phyloP scores from a whole-genome alignment of 2,888 invertebrate genomes.

The Phorcus lineatus region DNA sequence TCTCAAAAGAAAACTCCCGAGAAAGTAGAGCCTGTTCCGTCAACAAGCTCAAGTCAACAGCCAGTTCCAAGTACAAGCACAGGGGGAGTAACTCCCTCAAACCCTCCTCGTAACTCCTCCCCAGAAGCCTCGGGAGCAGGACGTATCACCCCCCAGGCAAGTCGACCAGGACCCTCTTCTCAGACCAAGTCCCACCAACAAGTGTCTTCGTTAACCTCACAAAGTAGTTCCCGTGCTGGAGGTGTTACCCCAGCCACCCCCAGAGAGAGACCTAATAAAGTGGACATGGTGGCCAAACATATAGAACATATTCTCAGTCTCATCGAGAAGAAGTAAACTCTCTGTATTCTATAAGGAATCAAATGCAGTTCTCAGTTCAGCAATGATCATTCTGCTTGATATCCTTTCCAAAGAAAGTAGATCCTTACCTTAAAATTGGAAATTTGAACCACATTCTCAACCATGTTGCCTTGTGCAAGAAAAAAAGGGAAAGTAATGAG shows the following conservation, averaged over 20 bases:
- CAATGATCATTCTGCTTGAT: too few relatives aligned
- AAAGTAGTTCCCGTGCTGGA: slow-evolving; percentile 27
- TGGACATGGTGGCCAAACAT: slow-evolving; percentile 66
- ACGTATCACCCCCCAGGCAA: neutral
- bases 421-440: too few relatives aligned
- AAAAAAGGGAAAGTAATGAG: too few relatives aligned
- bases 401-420: too few relatives aligned
- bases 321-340: slow-evolving; percentile 25
- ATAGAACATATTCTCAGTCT: slow-evolving; percentile 58
- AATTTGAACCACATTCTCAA: too few relatives aligned
- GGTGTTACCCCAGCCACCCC: slow-evolving; percentile 3
- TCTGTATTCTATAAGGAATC: too few relatives aligned
- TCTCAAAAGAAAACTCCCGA: neutral
- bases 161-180: neutral
- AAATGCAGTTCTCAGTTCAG: too few relatives aligned
- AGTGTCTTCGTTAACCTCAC: slow-evolving; percentile 4
- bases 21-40: slow-evolving; percentile 19
- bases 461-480: neutral
- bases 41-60: neutral
- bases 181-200: neutral
- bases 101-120: slow-evolving; percentile 11
- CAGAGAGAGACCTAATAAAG: slow-evolving; percentile 57
- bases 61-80: neutral
- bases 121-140: neutral
- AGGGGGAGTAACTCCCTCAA: slow-evolving; percentile 9